phyloP scores from a whole-genome alignment of 1,140 invertebrate genomes.

The Achroia grisella region DNA sequence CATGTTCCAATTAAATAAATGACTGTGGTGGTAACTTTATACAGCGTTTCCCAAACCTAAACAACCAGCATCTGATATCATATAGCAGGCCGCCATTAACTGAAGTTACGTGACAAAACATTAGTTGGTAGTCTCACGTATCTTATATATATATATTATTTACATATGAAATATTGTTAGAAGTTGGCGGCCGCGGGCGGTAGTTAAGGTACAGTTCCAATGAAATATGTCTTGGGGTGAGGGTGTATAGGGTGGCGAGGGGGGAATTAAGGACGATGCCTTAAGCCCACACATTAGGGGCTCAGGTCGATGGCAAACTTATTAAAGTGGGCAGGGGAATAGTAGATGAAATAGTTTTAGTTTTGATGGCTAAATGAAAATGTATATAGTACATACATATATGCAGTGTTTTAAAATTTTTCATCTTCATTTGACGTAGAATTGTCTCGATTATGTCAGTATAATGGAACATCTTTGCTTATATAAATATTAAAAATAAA shows the following conservation, averaged over 20 bases:
- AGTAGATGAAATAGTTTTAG: constrained; percentile 4
- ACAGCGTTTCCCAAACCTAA: too few relatives aligned
- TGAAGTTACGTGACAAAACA: constrained; percentile 1
- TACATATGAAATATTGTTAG: constrained; percentile 57
- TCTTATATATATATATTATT: constrained; percentile 55
- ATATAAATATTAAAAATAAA: too few relatives aligned
- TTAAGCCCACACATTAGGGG: constrained; percentile 45
- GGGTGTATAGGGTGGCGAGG: constrained; percentile 15
- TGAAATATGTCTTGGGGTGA: constrained; percentile 64
- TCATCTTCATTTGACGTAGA: too few relatives aligned
- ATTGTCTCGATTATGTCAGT: too few relatives aligned
- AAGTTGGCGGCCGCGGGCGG: constrained; percentile 42
- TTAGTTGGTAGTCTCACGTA: constrained; percentile 33
- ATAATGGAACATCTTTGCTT: too few relatives aligned
- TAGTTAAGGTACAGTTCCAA: constrained; percentile 60
- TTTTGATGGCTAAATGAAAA: constrained; percentile 3
- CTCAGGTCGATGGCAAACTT: constrained; percentile 45
- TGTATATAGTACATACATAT: too few relatives aligned
- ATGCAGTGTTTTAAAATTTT: too few relatives aligned
- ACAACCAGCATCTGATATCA: too few relatives aligned
- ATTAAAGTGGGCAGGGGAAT: constrained; percentile 26
- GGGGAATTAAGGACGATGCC: constrained; percentile 48
- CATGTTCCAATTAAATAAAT: too few relatives aligned
- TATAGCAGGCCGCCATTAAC: too few relatives aligned
- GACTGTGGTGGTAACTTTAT: too few relatives aligned